Percentiles rank a stretch among this genome's conserved stretches.
Conservation (phyloP, 1,140 invertebrate genomes). For the Prorops nasuta region DNA sequence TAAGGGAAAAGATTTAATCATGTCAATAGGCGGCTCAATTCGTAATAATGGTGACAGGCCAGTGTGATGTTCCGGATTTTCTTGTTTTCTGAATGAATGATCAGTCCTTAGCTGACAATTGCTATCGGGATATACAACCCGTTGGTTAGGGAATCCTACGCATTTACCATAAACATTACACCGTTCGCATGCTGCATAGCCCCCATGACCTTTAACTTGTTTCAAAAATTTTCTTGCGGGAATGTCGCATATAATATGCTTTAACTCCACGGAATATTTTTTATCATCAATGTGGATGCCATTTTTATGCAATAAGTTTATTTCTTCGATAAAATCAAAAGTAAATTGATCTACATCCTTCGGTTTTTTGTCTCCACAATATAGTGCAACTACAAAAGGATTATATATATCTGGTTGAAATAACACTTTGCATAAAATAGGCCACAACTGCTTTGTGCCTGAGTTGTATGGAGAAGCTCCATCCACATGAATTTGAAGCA, state of each 20-base stretch:
- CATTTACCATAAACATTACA: constrained; percentile 5
- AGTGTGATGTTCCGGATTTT: neutral
- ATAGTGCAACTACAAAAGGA: constrained; percentile 10
- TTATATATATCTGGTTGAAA: constrained; percentile 6
- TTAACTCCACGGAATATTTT: constrained; percentile 2
- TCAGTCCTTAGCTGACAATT: neutral
- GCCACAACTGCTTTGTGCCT: constrained; percentile 7
- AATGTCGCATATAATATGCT: constrained; percentile 9
- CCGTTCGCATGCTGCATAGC: constrained; percentile 10
- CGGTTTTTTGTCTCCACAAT: constrained; percentile 8
- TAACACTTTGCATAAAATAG: constrained; percentile 13
- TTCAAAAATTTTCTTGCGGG: constrained; percentile 10
- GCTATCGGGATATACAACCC: constrained; percentile 2
- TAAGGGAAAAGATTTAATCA: neutral
- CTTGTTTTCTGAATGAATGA: constrained; percentile 6
- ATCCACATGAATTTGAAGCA: constrained; percentile 1
- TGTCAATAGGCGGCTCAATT: neutral
- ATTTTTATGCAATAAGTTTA: constrained; percentile 10
- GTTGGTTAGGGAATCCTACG: neutral
- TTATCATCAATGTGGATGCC: constrained; percentile 6
- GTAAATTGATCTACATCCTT: constrained; percentile 5
- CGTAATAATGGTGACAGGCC: neutral
- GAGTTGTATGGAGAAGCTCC: constrained; percentile 4
- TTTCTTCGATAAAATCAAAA: constrained; percentile 12
- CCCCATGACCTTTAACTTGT: constrained; percentile 5